Evolutionary conservation across 2,797 vertebrate species (phyloP).

Genomic region (Erethizon dorsatum): DNA sequence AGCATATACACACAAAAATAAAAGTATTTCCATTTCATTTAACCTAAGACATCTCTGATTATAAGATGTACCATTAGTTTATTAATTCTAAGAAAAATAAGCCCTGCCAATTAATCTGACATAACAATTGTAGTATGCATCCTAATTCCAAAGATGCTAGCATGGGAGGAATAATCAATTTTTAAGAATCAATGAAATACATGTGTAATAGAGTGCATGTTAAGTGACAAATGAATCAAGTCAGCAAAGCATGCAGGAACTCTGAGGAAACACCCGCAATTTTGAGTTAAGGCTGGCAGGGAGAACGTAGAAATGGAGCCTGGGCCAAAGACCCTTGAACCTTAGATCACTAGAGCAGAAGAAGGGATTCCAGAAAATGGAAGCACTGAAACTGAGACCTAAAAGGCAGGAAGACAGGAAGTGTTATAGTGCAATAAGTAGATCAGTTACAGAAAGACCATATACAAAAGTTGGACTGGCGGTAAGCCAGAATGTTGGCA

Average conservation of each 20-base stretch:
- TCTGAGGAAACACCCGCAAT: neutral
- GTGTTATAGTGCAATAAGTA: neutral
- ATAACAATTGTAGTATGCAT: neutral
- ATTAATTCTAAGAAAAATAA: constrained; percentile 23
- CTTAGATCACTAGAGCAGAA: neutral
- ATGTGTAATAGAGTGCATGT: neutral
- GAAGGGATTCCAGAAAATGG: neutral
- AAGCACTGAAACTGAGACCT: neutral
- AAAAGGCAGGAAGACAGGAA: neutral
- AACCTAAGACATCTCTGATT: neutral
- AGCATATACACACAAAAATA: constrained; percentile 10
- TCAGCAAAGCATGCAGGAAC: neutral
- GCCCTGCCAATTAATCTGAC: neutral
- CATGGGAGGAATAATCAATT: neutral
- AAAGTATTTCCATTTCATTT: neutral
- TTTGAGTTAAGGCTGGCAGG: neutral
- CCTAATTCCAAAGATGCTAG: constrained; percentile 13
- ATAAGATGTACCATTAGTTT: neutral
- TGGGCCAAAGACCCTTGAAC: neutral
- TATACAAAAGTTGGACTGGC: neutral
- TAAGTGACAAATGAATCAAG: constrained; percentile 19
- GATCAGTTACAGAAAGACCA: neutral
- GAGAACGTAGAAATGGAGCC: neutral
- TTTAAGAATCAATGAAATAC: constrained; percentile 14
- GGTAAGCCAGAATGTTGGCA: neutral